A percentile compares a stretch with the other conserved stretches of the same genome.
phyloP scores from a whole-genome alignment of 2,888 invertebrate species.

The Drosophila robusta region DNA sequence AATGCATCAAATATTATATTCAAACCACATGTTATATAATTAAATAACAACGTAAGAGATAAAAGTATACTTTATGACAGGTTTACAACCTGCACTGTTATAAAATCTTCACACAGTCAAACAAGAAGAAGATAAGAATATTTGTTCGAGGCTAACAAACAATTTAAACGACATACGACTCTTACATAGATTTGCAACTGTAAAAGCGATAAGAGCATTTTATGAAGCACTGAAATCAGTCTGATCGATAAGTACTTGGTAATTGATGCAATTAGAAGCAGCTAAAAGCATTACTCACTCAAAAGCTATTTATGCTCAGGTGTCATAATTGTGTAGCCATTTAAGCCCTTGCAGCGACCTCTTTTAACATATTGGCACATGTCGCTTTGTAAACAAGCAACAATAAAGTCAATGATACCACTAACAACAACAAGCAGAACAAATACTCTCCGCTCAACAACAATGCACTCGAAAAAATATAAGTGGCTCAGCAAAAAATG shows the following conservation, averaged over 20 bases:
- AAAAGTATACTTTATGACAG: neutral
- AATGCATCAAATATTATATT: neutral
- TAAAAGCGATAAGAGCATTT: constrained; percentile 14
- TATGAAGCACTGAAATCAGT: constrained; percentile 8
- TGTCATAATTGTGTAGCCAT: constrained; percentile 18
- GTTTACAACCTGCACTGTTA: neutral
- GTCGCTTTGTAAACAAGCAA: constrained; percentile 39
- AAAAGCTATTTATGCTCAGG: constrained; percentile 22
- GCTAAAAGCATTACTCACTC: constrained; percentile 29
- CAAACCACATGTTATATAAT: neutral
- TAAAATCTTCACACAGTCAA: neutral
- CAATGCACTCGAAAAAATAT: constrained; percentile 34
- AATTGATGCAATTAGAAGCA: constrained; percentile 15
- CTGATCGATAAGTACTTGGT: constrained; percentile 11
- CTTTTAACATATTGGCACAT: constrained; percentile 47
- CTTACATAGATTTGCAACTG: neutral
- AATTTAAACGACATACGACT: neutral
- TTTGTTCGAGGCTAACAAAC: constrained; percentile 10
- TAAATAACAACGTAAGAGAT: neutral
- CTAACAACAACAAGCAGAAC: constrained; percentile 18
- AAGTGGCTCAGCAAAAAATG: constrained; percentile 44
- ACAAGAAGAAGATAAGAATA: constrained; percentile 7
- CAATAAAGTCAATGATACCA: constrained; percentile 21
- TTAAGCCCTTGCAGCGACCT: constrained; percentile 43
- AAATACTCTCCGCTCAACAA: constrained; percentile 10